Evolutionary conservation across 2,797 vertebrate genomes (phyloP).

Genomic region (Crenuchus spilurus): DNA sequence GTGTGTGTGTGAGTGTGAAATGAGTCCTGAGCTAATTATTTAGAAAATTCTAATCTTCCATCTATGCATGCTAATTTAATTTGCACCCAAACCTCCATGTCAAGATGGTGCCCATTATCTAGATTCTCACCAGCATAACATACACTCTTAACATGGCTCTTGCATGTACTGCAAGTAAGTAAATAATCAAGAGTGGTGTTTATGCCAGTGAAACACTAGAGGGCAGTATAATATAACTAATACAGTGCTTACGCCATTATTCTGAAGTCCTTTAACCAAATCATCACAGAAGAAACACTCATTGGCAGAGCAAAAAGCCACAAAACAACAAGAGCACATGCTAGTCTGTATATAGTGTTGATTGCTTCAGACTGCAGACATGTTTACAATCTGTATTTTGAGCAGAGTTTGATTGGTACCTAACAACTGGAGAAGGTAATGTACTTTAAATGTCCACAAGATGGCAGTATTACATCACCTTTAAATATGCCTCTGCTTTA

Average conservation of each 20-base stretch:
- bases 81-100: not conserved
- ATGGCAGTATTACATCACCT: constrained; percentile 1
- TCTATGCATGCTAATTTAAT: not conserved
- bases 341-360: too few species aligned
- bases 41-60: not conserved
- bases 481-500: not conserved
- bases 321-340: too few species aligned
- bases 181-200: not conserved
- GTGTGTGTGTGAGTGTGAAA: not conserved
- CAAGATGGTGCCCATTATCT: not conserved
- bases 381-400: too few species aligned
- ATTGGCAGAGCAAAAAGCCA: too few species aligned
- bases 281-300: too few species aligned
- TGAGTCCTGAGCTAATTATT: not conserved
- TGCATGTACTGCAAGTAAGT: too few species aligned
- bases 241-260: not conserved
- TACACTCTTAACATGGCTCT: too few species aligned
- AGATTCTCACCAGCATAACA: too few species aligned
- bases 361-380: too few species aligned
- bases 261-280: too few species aligned
- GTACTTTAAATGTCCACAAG: constrained; percentile 1
- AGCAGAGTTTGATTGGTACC: not conserved
- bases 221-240: constrained; percentile 20
- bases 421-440: not conserved
- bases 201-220: constrained; percentile 36